Base-by-base conservation (phyloP, 2,888 invertebrate species). In the Drosophila glabriapex region DNA sequence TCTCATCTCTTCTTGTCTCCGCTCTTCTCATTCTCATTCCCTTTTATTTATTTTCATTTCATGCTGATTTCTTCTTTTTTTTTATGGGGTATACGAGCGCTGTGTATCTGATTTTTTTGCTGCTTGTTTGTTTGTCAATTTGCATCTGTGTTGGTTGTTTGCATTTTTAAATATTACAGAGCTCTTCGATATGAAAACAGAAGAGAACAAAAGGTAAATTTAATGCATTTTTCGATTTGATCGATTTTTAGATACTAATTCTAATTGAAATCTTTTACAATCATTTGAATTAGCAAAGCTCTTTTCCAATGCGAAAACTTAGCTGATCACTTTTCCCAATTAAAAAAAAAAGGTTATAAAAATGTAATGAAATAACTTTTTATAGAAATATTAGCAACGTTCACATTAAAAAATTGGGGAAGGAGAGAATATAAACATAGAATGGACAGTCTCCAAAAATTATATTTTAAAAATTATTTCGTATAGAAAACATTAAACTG, bases 121-220 rank as follows among this genome's bases (percentile, higher is more conserved):
- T 76, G 28, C 52, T 37, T 16, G 53, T 61, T 62, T 68, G 58
- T 62, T 49, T 64, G 50, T 68, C 56, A 52, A 56, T 52, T 33
- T 68, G 33, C 25, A 29, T 46, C 33, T 68, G 69, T 71, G 46
- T 55, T 58, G 65, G 46, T 54, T 68, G 68, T 66, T 80, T 89
- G 89, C 73, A 83, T 89, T 89, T 89, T 73, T 66, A 66, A 78
- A 86, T 75, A 81, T 81, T 71, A 75, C 78, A 60, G 46, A 68
- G 31, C 56, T 64, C 49, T 55, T 28, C 46, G 60, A 62, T 49
- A 61, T 63, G 70, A 70, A 64, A 71, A 59, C 49, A 52, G 56
- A 61, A 31, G 4, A 31, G 41, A 41, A 19, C 25, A n/a, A 14
- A 25, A 35, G 33, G 14, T 60, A 68, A 43, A 78, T 62, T 65